Evolutionary conservation across 2,797 vertebrate genomes (phyloP), one percentile per base, ranked within the genome.

Genomic region (Pseudopleuronectes americanus): DNA sequence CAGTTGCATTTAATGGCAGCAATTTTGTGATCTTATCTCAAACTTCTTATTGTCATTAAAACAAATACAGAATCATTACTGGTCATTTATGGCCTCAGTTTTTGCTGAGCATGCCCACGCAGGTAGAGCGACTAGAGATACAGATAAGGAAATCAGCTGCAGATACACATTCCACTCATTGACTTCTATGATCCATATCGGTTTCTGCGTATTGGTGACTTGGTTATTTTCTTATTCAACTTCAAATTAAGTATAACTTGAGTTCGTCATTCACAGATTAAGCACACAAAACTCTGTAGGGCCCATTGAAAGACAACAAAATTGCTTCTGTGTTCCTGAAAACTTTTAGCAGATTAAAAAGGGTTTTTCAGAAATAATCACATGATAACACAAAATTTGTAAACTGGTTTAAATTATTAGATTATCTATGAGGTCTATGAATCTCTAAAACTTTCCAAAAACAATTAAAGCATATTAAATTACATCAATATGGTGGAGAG

Each of bases 61-160:
- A 78, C 68, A 78, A 76, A 78, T 33, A 48, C 6, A 62, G 71
- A 70, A 49, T 64, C 68, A 64, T 54, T 16, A 24, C 33, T 22
- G 3, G 47, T 75, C 62, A 71, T 85, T 83, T 86, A 86, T 52
- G 48, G 53, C 62, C n/a, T 22, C 2, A 1, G 19, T n/a, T 55
- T 86, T 52, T 59, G 91, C 89, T 87, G 84, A 89, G 63, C 57
- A 64, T 84, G 71, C 54, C 63, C 28, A n/a, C 1, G 8, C 23
- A 65, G 67, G 69, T 61, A 64, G 45, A 68, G 51, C 0, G 4
- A 57, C 55, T 74, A 76, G 31, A 56, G 22, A 36, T 26, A 21
- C 21, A 59, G 84, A 90, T 90, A 83, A 86, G 79, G 75, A 68
- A 80, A 76, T 71, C 65, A 59, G 53, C 70, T 58, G 62, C 38